A percentile compares a stretch with the other conserved stretches of the same genome.
Evolutionary conservation across 2,888 invertebrate species (phyloP).

Genomic region (Rhagophthalmus giganteus): DNA sequence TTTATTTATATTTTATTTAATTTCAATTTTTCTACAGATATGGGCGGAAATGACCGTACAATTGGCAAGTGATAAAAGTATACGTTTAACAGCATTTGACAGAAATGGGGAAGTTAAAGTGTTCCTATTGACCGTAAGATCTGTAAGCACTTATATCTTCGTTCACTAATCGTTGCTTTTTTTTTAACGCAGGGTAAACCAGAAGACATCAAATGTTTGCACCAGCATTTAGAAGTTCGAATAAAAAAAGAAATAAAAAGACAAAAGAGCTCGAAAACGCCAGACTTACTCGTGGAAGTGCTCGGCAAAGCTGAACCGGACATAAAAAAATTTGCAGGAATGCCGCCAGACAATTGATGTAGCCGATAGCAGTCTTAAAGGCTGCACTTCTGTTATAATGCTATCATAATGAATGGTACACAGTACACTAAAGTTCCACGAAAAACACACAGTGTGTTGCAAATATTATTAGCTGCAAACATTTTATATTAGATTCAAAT

Average conservation of each 20-base stretch:
- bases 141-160: not conserved
- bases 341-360: not conserved
- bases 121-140: slow-evolving; percentile 77
- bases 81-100: slow-evolving; percentile 86
- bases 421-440: too few relatives aligned
- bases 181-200: slow-evolving; percentile 61
- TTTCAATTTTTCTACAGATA: too few relatives aligned
- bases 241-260: slow-evolving; percentile 55
- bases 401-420: too few relatives aligned
- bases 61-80: slow-evolving; percentile 82
- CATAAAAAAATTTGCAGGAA: not conserved
- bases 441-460: not conserved
- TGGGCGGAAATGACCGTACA: slow-evolving; percentile 94
- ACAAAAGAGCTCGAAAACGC: slow-evolving; percentile 43
- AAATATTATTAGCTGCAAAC: not conserved
- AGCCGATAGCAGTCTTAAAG: not conserved
- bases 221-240: slow-evolving; percentile 64
- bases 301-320: not conserved
- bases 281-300: slow-evolving; percentile 56
- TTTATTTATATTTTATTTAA: slow-evolving; percentile 32
- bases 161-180: slow-evolving; percentile 15
- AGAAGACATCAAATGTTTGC: slow-evolving; percentile 69
- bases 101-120: slow-evolving; percentile 81
- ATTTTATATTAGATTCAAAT: slow-evolving; percentile 1
- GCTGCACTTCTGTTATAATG: too few relatives aligned